phyloP scores from a whole-genome alignment of 2,113 vertebrate genomes.

The Spermophilus dauricus region DNA sequence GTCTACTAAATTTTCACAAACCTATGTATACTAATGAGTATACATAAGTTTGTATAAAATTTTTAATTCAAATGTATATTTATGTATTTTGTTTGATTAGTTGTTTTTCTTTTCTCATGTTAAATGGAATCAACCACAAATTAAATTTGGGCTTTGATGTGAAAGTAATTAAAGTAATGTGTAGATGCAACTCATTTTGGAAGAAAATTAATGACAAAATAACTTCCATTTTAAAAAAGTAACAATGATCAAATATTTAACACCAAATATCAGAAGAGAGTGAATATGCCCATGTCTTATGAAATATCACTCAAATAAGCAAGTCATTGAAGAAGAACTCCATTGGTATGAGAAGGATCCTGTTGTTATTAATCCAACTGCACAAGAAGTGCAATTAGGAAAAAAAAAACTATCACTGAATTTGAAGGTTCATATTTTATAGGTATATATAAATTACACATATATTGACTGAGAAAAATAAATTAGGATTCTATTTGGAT shows the following conservation, averaged over 20 bases:
- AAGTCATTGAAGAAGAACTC: neutral
- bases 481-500: neutral
- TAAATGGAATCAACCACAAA: neutral
- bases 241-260: neutral
- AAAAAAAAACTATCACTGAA: neutral
- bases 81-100: neutral
- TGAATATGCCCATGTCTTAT: neutral
- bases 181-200: neutral
- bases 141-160: constrained; percentile 5
- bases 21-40: neutral
- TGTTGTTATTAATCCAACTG: neutral
- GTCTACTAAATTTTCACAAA: neutral
- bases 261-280: neutral
- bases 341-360: neutral
- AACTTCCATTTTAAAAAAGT: neutral
- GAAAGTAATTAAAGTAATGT: neutral
- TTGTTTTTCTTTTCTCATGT: neutral
- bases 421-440: neutral
- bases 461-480: neutral
- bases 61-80: neutral
- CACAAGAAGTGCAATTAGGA: neutral
- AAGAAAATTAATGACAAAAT: neutral
- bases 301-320: neutral
- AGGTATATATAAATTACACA: neutral
- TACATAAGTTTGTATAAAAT: neutral